phyloP scores from a whole-genome alignment of 2,797 vertebrate species.

The Avahi laniger region DNA sequence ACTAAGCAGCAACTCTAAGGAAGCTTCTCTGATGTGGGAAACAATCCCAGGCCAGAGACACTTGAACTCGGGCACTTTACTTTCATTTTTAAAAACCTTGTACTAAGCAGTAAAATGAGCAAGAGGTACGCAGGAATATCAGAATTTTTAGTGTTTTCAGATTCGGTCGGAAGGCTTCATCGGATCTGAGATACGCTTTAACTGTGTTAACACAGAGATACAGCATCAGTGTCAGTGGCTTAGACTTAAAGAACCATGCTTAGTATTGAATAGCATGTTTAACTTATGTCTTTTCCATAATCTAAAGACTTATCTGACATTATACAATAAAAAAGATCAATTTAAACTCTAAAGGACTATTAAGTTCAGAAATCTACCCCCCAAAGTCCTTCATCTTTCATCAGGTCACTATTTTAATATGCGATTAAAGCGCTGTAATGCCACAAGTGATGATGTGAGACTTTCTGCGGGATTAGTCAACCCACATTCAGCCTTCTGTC shows the following conservation, averaged over 20 bases:
- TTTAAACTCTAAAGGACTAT: constrained; percentile 78
- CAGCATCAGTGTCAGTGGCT: constrained; percentile 64
- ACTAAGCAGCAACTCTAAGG: neutral
- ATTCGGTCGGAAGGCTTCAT: constrained; percentile 59
- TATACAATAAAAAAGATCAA: constrained; percentile 77
- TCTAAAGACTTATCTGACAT: constrained; percentile 80
- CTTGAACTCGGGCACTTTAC: constrained; percentile 65
- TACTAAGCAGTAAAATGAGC: constrained; percentile 65
- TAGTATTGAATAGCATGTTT: constrained; percentile 74
- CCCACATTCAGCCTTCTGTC: constrained; percentile 8
- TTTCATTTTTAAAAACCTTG: constrained; percentile 54
- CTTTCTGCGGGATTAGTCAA: constrained; percentile 59
- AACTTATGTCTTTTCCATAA: constrained; percentile 80
- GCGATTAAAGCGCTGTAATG: constrained; percentile 76
- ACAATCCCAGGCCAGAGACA: constrained; percentile 51
- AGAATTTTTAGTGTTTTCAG: constrained; percentile 57
- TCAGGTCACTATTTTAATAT: constrained; percentile 75
- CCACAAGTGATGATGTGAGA: constrained; percentile 58
- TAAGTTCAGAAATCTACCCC: constrained; percentile 77
- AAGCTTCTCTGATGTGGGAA: neutral
- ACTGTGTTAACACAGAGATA: constrained; percentile 68
- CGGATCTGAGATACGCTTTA: constrained; percentile 72
- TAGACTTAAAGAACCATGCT: constrained; percentile 73
- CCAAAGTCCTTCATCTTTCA: constrained; percentile 72
- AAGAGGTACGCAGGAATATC: constrained; percentile 18